Evolutionary conservation across 2,888 invertebrate genomes (phyloP).

Genomic region (Drosophila paracracens): DNA sequence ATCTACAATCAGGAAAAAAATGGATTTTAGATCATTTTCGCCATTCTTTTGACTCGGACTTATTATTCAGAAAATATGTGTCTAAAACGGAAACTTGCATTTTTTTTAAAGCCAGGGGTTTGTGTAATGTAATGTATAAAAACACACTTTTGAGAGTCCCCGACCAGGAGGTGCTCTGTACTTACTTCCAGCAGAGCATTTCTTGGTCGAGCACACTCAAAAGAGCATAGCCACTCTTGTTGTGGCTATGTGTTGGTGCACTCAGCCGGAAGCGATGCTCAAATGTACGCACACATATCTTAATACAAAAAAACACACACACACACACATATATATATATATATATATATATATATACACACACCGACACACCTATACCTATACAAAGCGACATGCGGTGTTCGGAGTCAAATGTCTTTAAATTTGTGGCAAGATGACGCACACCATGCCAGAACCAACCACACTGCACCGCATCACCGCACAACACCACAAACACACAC

Average conservation of each 20-base stretch:
- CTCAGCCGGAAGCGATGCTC: slow-evolving; percentile 73
- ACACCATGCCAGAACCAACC: slow-evolving; percentile 1
- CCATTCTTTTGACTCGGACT: not conserved
- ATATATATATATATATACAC: not conserved
- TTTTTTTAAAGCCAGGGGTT: not conserved
- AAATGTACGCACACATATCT: slow-evolving; percentile 18
- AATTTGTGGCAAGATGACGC: slow-evolving; percentile 45
- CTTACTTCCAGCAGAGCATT: not conserved
- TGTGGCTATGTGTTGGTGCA: slow-evolving; percentile 52
- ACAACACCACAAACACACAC: slow-evolving; percentile 8
- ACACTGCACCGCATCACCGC: slow-evolving; percentile 4
- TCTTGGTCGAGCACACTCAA: not conserved
- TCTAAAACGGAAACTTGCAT: not conserved
- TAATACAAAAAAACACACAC: slow-evolving; percentile 32
- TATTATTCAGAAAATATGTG: not conserved
- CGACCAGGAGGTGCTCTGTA: not conserved
- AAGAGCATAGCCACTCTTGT: not conserved
- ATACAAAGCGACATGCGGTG: slow-evolving; percentile 24
- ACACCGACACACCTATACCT: slow-evolving; percentile 1
- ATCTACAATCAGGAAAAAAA: not conserved
- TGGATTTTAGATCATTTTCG: not conserved
- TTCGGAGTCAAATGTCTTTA: slow-evolving; percentile 46
- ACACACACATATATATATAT: slow-evolving; percentile 27
- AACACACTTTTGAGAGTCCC: not conserved
- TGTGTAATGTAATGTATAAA: not conserved